Base-by-base conservation (phyloP, 2,888 invertebrate genomes). In the Apamea sordens region DNA sequence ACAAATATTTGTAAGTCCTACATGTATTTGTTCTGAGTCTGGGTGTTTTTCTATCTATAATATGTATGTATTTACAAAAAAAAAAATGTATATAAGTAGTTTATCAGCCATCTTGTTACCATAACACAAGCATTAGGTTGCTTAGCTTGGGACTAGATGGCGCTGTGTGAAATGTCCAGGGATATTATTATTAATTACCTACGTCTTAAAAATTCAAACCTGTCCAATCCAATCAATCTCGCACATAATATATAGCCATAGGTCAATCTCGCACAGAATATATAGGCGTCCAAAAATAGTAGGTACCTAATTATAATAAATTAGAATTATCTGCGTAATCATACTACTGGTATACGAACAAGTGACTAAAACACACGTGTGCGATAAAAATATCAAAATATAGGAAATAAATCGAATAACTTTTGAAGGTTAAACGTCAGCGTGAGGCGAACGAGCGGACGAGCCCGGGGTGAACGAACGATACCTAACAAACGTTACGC, bases 381-480 rank as follows among this genome's bases (percentile, higher is more conserved):
- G 13, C 56, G 67, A 77, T 68, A 65, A 73, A 83, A 76, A 79
- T 74, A 87, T 68, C 73, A 79, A 79, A 84, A 64, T 88, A 74
- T 41, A 89, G 68, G 76, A 84, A 85, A 87, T 77, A 77, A 84
- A 80, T 83, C 74, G 82, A 79, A 86, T 83, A 84, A 84, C 56
- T 84, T 83, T 80, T 81, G 82, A 86, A 85, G 83, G 87, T 86
- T 75, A 85, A 68, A 70, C 69, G 56, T 77, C 76, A 86, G 50
- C 69, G 83, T 79, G 70, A 61, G 80, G 74, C 76, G 83, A 77
- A 74, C 80, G 76, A 77, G 76, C 76, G 83, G 76, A 74, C 80
- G 76, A 77, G 77, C 47, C 65, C 44, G 82, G 87, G 91, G 90
- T 91, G 80, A 91, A 91, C 77, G 91, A 78, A 89, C 91, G 89